These are phyloP conservation scores for Nyctereutes procyonoides DNA, from an alignment of 2,113 vertebrate species.

Conservation along the genomic window DNA sequence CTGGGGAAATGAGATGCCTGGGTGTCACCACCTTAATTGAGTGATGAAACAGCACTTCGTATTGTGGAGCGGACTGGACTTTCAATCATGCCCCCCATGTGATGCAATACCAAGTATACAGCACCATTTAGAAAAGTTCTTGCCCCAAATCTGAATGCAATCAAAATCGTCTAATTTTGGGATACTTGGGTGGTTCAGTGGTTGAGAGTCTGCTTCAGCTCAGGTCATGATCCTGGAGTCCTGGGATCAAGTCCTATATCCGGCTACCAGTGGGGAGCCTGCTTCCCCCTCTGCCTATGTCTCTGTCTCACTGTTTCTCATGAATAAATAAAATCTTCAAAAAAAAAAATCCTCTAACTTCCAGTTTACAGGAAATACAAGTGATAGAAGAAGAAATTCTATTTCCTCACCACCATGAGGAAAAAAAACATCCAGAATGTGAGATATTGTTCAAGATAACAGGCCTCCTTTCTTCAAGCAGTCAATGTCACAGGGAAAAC, in stretches of 20 bases:
- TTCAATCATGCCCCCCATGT: not conserved
- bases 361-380: not conserved
- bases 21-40: not conserved
- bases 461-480: not conserved
- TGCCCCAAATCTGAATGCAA: not conserved
- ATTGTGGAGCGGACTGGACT: not conserved
- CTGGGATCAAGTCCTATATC: no score
- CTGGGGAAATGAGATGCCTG: not conserved
- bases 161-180: not conserved
- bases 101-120: not conserved
- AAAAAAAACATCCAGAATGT: not conserved
- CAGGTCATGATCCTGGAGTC: no score
- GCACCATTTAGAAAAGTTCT: not conserved
- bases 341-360: not conserved
- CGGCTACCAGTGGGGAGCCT: no score
- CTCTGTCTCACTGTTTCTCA: no score
- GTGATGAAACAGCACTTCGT: not conserved
- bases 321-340: no score
- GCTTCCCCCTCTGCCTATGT: no score
- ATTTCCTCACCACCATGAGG: not conserved
- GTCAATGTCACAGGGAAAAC: not conserved
- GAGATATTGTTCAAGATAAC: not conserved
- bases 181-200: no score
- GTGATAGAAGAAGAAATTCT: not conserved
- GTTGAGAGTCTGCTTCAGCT: no score